Evolutionary conservation across 2,888 invertebrate genomes (phyloP), one percentile per base, ranked within the genome.

Genomic region (Eretmocerus hayati): DNA sequence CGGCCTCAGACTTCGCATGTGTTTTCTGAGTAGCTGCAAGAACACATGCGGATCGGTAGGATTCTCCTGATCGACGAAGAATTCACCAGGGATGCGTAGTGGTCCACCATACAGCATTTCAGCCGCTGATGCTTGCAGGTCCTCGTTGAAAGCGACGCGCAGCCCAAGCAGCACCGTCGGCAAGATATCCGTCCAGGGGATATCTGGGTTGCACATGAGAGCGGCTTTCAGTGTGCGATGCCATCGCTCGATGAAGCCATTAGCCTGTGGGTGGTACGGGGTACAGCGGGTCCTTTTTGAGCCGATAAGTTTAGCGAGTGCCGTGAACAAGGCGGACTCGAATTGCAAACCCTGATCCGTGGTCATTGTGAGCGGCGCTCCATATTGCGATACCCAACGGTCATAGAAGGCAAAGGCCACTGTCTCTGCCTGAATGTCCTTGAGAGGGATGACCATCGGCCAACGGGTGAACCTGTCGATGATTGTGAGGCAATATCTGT

Each of bases 1-100:
- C 2, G 55, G 50, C 23, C 41, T 42, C 2, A 53, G 36, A 6
- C 30, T 36, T 18, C 48, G 26, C 37, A 58, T 56, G 13, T 42
- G 40, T 19, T 49, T 40, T 11, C 57, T 33, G 21, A 48, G 45
- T 35, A 50, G 49, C 22, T 48, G 44, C 9, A 56, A 11, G 40
- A 59, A 59, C 26, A 11, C 11, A 26, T 26, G 26, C 26, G 26
- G 47, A 47, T 21, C 20, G 45, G 32, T 36, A 23, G 6, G 42
- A 18, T 11, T 21, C 18, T 11, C 11, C 26, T 26, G 8, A 8
- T 53, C 44, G 23, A 40, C 4, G 31, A 52, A 45, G 19, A 56
- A 56, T 23, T 54, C 50, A 3, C 52, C 50, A 2, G 52, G 54
- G 2, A 56, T 5, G 16, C 46, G 23, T 1, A 56, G 45, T 1